Base-by-base conservation (phyloP, 2,797 vertebrate genomes). In the Zenarchopterus dispar region DNA sequence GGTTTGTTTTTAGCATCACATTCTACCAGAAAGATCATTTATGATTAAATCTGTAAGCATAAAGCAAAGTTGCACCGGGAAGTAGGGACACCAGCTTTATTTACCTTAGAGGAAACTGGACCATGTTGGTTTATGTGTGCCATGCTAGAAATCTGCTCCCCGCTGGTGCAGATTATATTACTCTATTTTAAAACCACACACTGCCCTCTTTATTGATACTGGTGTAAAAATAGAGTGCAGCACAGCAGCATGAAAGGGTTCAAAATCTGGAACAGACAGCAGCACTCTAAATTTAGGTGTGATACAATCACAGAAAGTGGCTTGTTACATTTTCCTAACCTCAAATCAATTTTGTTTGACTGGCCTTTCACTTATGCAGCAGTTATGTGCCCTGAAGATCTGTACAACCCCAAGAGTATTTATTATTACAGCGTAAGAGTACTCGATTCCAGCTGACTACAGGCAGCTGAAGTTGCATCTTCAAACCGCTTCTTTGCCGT, bases 221-320 rank as follows among this genome's bases (percentile, higher is more conserved):
- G 22, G 46, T 17, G 74, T 88, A 90, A 91, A 93, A 91, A 92
- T 91, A 92, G 86, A 84, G 46, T 26, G 65, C 73, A 54, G 64
- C 41, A 73, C 26, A 17, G 70, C 47, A 8, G 63, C 73, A 77
- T 77, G 56, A 75, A 83, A 81, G 76, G 60, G 61, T 84, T 87
- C 80, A 65, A 89, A 87, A 89, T 86, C 73, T 80, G 81, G 86
- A 88, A 86, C 86, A 86, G 89, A 90, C 72, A 77, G 85, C 53
- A 52, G 67, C 39, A 2, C 3, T 47, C 82, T 92, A 89, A 87
- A 85, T 88, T 91, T 90, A 90, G 85, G 78, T 24, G n/a, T 58
- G 53, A 79, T 66, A 77, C 77, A 81, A 88, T 88, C 73, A 79
- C 67, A 80, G 71, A 83, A 87, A 79, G 81, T 55, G 70, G 76